phyloP scores from a whole-genome alignment of 2,797 vertebrate genomes.

The Delichon dasypus region DNA sequence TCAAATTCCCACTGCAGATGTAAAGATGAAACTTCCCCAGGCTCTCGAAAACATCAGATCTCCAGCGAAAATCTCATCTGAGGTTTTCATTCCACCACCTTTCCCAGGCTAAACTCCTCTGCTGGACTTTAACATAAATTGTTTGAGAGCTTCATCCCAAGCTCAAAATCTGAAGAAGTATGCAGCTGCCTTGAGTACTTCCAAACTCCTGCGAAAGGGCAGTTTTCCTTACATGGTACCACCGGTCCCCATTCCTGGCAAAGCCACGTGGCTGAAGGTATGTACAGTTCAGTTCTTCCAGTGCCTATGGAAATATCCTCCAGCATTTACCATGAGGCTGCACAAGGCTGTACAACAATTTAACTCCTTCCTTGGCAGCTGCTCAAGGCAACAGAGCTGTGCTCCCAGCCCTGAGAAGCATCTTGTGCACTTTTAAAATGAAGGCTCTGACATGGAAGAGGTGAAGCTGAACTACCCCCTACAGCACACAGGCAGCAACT shows the following conservation, averaged over 20 bases:
- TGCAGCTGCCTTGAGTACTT: background rate
- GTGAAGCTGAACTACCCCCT: background rate
- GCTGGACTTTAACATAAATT: background rate
- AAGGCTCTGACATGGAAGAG: background rate
- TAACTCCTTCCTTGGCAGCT: background rate
- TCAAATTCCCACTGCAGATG: background rate
- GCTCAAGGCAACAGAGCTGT: background rate
- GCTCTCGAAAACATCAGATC: background rate
- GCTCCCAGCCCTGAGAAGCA: background rate
- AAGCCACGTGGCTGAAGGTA: background rate
- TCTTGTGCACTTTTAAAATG: fast-evolving
- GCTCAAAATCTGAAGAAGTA: background rate
- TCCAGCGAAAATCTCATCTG: background rate
- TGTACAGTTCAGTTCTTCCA: background rate
- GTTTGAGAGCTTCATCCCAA: background rate
- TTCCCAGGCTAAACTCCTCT: background rate
- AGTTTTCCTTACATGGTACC: background rate
- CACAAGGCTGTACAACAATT: background rate
- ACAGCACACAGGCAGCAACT: background rate
- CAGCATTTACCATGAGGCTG: background rate
- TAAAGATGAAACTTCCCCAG: background rate
- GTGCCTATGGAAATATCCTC: background rate
- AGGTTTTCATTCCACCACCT: background rate
- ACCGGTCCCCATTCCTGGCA: background rate
- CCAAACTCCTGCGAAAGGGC: background rate